These are phyloP conservation scores for Glareola pratincola DNA, from an alignment of 2,113 vertebrate species.

Conservation along the genomic window DNA sequence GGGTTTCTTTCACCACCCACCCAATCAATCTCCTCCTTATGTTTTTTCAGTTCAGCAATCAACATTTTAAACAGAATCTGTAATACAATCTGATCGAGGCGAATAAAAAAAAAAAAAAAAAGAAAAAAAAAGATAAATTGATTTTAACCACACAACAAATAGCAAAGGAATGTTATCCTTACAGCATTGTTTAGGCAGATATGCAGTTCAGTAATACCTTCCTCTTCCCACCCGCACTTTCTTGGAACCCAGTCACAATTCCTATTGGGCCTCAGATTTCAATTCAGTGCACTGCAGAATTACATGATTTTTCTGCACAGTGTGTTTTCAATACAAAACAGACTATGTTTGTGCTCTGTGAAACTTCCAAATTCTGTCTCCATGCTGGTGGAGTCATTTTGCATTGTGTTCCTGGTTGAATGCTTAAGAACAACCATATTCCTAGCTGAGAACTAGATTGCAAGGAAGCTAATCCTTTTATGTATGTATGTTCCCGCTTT, in stretches of 20 bases:
- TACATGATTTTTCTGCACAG: constrained; percentile 7
- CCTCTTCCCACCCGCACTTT: not conserved
- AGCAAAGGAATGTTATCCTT: not conserved
- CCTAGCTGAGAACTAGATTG: constrained; percentile 41
- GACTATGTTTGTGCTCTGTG: not conserved
- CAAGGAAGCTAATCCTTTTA: constrained; percentile 46
- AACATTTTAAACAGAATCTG: not conserved
- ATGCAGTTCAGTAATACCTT: not conserved
- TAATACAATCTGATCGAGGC: not conserved
- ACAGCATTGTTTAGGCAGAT: not conserved
- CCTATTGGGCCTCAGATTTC: constrained; percentile 33
- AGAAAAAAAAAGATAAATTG: accelerated
- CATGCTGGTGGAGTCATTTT: constrained; percentile 15
- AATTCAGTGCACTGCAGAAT: not conserved
- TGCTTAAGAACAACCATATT: not conserved
- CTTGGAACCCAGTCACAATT: constrained; percentile 33
- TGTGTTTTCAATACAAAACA: constrained; percentile 6
- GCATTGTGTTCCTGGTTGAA: constrained; percentile 24
- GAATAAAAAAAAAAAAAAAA: not conserved
- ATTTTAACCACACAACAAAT: not conserved
- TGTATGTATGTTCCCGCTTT: not conserved
- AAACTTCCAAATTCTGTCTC: not conserved
- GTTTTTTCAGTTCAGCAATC: not conserved
- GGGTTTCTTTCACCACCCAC: not conserved
- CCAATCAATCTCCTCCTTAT: not conserved